These are phyloP conservation scores for Ceratosolen fusciceps DNA, from an alignment of 1,140 invertebrate species.

Conservation along the genomic window DNA sequence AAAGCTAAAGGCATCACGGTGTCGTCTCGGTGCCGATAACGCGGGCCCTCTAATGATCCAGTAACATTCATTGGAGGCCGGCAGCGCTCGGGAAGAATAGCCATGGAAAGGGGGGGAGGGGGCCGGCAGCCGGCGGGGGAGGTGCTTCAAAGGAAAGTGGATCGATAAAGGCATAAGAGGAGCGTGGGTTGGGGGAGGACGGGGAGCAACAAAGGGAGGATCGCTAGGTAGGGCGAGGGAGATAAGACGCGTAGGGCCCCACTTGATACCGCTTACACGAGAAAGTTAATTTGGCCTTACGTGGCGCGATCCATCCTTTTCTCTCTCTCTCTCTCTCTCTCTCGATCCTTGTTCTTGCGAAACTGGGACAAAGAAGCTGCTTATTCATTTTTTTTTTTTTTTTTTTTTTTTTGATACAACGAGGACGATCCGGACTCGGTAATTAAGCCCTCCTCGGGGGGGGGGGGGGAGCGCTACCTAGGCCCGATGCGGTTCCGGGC, in stretches of 20 bases:
- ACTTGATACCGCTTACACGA: neutral
- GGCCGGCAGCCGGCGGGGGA: neutral
- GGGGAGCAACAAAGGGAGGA: neutral
- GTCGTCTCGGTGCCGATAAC: neutral
- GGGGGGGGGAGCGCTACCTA: neutral
- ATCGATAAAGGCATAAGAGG: neutral
- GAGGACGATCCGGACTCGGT: neutral
- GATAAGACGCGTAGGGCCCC: neutral
- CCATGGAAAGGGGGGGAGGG: neutral
- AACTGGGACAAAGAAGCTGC: slow-evolving; percentile 21
- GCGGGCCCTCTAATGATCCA: slow-evolving; percentile 21
- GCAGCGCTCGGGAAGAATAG: no score
- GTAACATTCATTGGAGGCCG: neutral
- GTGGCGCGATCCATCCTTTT: neutral
- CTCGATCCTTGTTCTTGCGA: neutral
- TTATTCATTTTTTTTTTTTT: slow-evolving; percentile 26
- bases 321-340: neutral
- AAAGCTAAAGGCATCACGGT: slow-evolving; percentile 32
- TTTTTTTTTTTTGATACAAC: neutral
- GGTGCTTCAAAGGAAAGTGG: no score
- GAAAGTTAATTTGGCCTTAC: slow-evolving; percentile 23
- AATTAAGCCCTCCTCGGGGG: slow-evolving; percentile 8
- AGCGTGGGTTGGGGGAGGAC: no score
- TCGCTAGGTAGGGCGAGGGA: neutral
- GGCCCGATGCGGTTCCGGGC: neutral